Conservation (phyloP, 1,140 invertebrate species). For the Aphelenchoides besseyi region DNA sequence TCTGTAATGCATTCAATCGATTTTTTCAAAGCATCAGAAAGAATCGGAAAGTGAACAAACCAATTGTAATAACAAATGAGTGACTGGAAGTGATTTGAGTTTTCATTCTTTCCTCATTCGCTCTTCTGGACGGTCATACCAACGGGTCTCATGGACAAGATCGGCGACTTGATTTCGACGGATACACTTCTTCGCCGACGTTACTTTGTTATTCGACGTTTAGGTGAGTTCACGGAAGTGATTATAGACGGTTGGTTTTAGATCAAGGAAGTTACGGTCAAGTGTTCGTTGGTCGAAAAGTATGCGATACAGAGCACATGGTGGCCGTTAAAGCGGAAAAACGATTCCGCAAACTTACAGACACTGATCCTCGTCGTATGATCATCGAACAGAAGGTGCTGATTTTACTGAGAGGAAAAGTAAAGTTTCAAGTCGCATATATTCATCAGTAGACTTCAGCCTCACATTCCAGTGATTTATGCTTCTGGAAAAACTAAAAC, state of each 20-base stretch:
- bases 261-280: too few relatives aligned
- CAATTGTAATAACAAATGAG: too few relatives aligned
- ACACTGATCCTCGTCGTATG: conserved; percentile 1
- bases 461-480: conserved; percentile 5
- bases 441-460: neutral
- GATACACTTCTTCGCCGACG: neutral
- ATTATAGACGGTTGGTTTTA: too few relatives aligned
- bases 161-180: neutral
- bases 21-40: too few relatives aligned
- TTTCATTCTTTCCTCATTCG: too few relatives aligned
- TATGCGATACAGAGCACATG: neutral
- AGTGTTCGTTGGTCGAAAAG: neutral
- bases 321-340: conserved; percentile 11
- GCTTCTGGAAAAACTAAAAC: conserved; percentile 11
- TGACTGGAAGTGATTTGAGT: too few relatives aligned
- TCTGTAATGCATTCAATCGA: too few relatives aligned
- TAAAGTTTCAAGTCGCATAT: neutral
- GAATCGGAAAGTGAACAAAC: too few relatives aligned
- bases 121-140: neutral
- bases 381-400: conserved; percentile 15
- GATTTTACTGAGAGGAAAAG: conserved; percentile 8
- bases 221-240: neutral
- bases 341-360: neutral
- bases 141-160: neutral
- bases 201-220: neutral